phyloP scores from a whole-genome alignment of 2,797 vertebrate species.

The Tadarida brasiliensis region DNA sequence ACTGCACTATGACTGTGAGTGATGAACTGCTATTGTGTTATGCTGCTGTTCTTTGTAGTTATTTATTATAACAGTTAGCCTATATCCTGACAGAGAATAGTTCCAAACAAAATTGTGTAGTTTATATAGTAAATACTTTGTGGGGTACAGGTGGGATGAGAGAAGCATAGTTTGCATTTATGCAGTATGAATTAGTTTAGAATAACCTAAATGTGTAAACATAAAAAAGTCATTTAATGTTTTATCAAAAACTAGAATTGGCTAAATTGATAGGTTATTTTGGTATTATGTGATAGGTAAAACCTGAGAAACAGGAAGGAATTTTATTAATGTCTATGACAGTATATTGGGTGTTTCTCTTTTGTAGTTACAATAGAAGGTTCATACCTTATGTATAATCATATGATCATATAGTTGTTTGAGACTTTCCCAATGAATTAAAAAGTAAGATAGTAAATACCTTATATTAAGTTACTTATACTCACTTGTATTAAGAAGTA shows the following conservation, averaged over 20 bases:
- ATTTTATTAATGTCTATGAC: not conserved
- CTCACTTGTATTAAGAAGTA: conserved; percentile 97
- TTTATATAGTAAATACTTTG: not conserved
- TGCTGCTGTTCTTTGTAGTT: not conserved
- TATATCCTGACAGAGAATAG: not conserved
- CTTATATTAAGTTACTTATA: conserved; percentile 26
- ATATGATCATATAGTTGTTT: not conserved
- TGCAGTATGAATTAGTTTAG: not conserved
- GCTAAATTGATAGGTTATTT: not conserved
- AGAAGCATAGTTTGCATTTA: not conserved
- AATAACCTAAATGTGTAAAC: not conserved
- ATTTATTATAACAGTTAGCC: not conserved
- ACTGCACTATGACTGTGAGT: not conserved
- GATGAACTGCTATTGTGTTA: not conserved
- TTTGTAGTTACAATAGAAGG: conserved; percentile 15
- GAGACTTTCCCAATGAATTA: not conserved
- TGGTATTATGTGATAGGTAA: not conserved
- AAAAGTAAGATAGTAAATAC: not conserved
- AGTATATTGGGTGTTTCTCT: not conserved
- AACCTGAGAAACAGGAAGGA: not conserved
- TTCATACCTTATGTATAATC: not conserved
- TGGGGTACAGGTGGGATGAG: not conserved
- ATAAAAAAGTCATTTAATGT: not conserved
- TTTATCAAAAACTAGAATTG: not conserved
- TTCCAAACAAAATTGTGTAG: not conserved